Conservation (phyloP, 2,113 vertebrate genomes). For the Osmerus eperlanus region DNA sequence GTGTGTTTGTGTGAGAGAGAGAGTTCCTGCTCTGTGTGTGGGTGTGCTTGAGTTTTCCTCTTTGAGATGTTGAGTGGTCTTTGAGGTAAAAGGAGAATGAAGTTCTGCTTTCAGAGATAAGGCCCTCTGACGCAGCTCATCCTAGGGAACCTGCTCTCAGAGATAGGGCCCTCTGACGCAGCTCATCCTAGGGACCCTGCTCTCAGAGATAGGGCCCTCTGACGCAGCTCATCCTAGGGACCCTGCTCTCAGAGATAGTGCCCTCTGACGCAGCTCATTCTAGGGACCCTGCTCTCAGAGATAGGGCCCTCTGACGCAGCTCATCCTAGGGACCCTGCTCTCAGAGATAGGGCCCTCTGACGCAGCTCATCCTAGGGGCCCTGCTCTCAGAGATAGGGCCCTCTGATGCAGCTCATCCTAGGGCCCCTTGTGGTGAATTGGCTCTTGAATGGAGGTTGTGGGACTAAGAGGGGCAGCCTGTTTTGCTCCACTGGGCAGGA, state of each 20-base stretch:
- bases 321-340: no score
- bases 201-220: no score
- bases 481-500: background rate
- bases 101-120: conserved; percentile 34
- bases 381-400: conserved; percentile 38
- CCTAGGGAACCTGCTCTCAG: conserved; percentile 7
- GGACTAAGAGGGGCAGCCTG: background rate
- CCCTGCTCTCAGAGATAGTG: no score
- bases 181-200: no score
- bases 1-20: background rate
- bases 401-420: conserved; percentile 30
- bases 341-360: no score
- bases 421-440: conserved; percentile 23
- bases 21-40: background rate
- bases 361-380: background rate
- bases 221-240: no score
- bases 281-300: no score
- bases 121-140: conserved; percentile 31
- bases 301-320: no score
- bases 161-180: no score
- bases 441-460: conserved; percentile 18
- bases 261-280: no score
- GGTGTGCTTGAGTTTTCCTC: conserved; percentile 16
- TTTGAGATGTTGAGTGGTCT: conserved; percentile 36
- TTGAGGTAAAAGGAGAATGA: conserved; percentile 51